Evolutionary conservation across 1,140 invertebrate species (phyloP).

Genomic region (Panulirus ornatus): DNA sequence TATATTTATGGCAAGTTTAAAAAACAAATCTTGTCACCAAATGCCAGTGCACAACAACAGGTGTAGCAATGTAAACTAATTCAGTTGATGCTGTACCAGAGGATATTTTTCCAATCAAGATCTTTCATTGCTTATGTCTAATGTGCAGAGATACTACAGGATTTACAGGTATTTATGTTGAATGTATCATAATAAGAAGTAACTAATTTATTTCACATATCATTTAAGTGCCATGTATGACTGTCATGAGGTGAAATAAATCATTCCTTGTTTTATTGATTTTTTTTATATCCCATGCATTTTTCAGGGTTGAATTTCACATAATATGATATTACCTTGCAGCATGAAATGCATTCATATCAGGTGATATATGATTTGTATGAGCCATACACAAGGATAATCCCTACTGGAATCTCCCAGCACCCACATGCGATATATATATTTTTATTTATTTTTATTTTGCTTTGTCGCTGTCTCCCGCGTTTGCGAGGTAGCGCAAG

Average conservation of each 20-base stretch:
- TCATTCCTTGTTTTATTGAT: conserved; percentile 30
- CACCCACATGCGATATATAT: background rate
- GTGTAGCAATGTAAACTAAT: too few species aligned
- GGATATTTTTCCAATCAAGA: background rate
- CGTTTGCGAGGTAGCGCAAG: too few species aligned
- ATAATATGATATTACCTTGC: background rate
- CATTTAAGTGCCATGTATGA: conserved; percentile 67
- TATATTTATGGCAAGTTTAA: too few species aligned
- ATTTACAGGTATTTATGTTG: conserved; percentile 45
- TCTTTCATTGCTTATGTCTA: conserved; percentile 39
- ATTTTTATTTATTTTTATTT: background rate
- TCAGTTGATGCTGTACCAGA: background rate
- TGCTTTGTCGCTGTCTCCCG: background rate
- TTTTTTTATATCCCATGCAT: background rate
- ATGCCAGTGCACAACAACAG: conserved; percentile 25
- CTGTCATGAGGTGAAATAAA: conserved; percentile 54
- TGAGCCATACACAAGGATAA: background rate
- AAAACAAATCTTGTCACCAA: background rate
- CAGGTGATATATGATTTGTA: background rate
- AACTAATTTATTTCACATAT: conserved; percentile 64
- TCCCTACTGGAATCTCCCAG: background rate
- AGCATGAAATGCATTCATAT: background rate
- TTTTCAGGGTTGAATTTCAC: background rate
- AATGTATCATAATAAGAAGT: conserved; percentile 36
- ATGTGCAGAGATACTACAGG: conserved; percentile 6